Conservation (phyloP, 2,113 vertebrate genomes). For the Dipodomys ordii region DNA sequence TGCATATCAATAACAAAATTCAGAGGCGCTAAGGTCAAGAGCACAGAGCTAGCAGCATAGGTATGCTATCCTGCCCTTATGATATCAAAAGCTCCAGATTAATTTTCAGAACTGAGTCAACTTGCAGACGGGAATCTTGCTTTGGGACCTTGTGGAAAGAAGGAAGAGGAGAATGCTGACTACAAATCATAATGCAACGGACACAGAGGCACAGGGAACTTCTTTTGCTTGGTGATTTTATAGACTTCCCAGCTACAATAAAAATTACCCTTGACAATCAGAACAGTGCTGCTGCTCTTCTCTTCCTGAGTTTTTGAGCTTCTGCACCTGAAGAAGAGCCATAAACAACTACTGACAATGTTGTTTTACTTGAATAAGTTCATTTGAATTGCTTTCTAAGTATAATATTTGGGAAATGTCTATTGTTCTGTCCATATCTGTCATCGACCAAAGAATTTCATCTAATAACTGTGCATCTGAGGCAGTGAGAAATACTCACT, state of each 20-base stretch:
- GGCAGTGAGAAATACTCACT: conserved; percentile 14
- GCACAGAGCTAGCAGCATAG: background rate
- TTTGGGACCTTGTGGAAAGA: background rate
- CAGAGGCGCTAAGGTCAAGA: background rate
- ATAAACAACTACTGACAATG: background rate
- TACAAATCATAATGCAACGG: too few species aligned
- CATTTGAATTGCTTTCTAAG: conserved; percentile 16
- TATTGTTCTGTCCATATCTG: background rate
- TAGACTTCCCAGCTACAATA: background rate
- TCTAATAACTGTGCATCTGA: conserved; percentile 12
- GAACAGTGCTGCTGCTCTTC: background rate
- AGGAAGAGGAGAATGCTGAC: background rate
- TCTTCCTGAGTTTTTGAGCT: background rate
- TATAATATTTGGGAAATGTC: conserved; percentile 20
- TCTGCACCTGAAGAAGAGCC: background rate
- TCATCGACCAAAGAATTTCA: conserved; percentile 14
- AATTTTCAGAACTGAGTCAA: conserved; percentile 19
- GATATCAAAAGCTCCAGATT: background rate
- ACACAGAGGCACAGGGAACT: background rate
- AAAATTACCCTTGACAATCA: background rate
- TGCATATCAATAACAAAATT: background rate
- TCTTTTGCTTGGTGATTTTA: background rate
- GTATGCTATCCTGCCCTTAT: background rate
- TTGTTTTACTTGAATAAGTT: background rate
- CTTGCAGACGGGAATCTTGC: background rate